A percentile compares a stretch with the other conserved stretches of the same genome.
These are phyloP conservation scores for Cyanocitta stelleri DNA, from an alignment of 2,113 vertebrate genomes.

Conservation along the genomic window DNA sequence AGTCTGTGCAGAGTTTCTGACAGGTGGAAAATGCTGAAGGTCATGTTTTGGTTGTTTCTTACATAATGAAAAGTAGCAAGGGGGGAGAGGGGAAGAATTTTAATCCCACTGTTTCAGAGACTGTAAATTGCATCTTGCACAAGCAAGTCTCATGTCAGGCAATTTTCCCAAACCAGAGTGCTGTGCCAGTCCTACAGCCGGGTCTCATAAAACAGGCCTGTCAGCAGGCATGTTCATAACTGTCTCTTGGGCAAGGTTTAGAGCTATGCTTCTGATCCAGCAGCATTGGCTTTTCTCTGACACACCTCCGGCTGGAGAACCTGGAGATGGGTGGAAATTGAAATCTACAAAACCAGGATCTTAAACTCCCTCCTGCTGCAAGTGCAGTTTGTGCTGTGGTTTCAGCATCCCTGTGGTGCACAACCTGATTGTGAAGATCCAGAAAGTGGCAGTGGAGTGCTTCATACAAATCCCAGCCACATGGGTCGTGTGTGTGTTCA, in stretches of 20 bases:
- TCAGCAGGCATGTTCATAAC: background rate
- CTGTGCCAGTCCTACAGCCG: background rate
- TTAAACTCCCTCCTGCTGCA: background rate
- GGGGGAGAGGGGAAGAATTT: background rate
- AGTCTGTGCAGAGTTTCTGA: background rate
- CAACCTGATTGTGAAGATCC: background rate
- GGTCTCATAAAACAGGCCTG: slow-evolving; percentile 17
- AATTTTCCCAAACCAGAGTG: background rate
- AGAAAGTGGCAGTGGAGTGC: background rate
- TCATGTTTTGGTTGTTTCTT: background rate
- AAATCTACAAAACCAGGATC: background rate
- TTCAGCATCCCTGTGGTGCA: background rate
- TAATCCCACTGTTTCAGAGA: slow-evolving; percentile 15
- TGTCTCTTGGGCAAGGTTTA: background rate
- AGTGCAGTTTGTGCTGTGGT: background rate
- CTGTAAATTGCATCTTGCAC: slow-evolving; percentile 2
- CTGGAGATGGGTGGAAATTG: background rate
- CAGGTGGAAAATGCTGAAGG: background rate
- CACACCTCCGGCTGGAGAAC: background rate
- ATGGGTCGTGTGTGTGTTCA: background rate
- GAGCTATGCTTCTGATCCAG: background rate
- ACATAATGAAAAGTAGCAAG: background rate
- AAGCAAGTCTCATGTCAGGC: background rate
- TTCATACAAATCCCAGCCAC: background rate
- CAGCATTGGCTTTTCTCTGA: background rate